Base-by-base conservation (phyloP, 92 coral and sea anemone species). In the Desmophyllum pertusum region DNA sequence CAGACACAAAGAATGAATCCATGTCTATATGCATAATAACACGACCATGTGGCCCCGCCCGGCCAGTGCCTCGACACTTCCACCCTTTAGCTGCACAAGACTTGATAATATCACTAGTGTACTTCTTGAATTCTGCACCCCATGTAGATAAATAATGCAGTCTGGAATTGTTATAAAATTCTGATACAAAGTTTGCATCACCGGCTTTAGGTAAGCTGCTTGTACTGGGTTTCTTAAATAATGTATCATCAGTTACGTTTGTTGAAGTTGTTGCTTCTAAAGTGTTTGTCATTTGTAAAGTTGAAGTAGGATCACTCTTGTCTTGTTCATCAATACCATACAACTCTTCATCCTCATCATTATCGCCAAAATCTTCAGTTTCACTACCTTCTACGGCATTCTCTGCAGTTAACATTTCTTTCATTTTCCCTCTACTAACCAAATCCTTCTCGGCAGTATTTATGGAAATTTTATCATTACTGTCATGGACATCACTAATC, bases 1-100 rank as follows among this genome's bases (percentile, higher is more conserved):
- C 99, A 15, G 98, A 91, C 36, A 97, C 99, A 74, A 97, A 97
- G 86, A 97, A 96, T 18, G 93, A 96, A 64, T 96, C 99, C 99
- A 96, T 96, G 74, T 96, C 99, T n/a, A 96, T 89, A 50, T 96
- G 99, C 99, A 96, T 96, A 40, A 96, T 87, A 52, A 96, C 81
- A 14, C 95, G 89, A 35, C 94, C 93, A 71, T 87, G 73, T 7
- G 85, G 71, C 30, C 87, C 75, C 50, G 62, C 70, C 50, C 74
- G 79, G 30, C 79, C 92, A 14, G 88, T 80, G 14, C 88, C 89
- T 69, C 92, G 42, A 7, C 77, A 41, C 73, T 77, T 83, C 40
- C 62, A 73, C 11, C 90, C 91, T 65, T 82, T 83, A 37, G 77
- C 80, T 19, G 85, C 82, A 23, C 83, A 64, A 48, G 72, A 75